phyloP scores from a whole-genome alignment of 2,797 vertebrate genomes.

The Oreonectes daqikongensis region DNA sequence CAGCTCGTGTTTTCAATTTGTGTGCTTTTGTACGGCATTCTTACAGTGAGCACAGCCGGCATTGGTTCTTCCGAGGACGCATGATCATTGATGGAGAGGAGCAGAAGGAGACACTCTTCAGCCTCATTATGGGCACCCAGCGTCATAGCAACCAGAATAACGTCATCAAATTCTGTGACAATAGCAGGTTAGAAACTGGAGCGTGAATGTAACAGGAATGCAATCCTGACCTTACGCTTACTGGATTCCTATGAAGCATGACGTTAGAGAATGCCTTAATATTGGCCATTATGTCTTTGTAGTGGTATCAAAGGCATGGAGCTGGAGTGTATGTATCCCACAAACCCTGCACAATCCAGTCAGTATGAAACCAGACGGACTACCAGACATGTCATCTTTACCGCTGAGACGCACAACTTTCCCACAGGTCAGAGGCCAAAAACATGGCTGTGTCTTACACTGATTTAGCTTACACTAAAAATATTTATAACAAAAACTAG shows the following conservation, averaged over 20 bases:
- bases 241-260: not conserved
- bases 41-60: constrained; percentile 90
- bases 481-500: not conserved
- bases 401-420: constrained; percentile 95
- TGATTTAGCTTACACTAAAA: not conserved
- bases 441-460: not conserved
- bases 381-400: constrained; percentile 88
- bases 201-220: too few relatives aligned
- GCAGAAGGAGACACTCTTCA: constrained; percentile 82
- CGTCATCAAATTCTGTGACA: constrained; percentile 93
- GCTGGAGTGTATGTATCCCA: constrained; percentile 78
- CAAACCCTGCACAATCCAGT: constrained; percentile 78
- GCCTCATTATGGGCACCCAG: constrained; percentile 90
- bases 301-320: constrained; percentile 85
- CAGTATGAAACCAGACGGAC: constrained; percentile 71
- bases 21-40: not conserved
- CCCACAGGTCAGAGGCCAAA: constrained; percentile 80
- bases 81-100: constrained; percentile 81
- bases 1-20: not conserved
- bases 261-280: constrained; percentile 9
- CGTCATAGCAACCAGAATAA: constrained; percentile 88
- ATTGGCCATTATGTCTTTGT: constrained; percentile 38
- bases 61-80: constrained; percentile 94
- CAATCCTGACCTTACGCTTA: too few relatives aligned
- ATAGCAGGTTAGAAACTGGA: constrained; percentile 84